Evolutionary conservation across 1,140 invertebrate species (phyloP), one percentile per base, ranked within the genome.

Genomic region (Archivesica marissinica): DNA sequence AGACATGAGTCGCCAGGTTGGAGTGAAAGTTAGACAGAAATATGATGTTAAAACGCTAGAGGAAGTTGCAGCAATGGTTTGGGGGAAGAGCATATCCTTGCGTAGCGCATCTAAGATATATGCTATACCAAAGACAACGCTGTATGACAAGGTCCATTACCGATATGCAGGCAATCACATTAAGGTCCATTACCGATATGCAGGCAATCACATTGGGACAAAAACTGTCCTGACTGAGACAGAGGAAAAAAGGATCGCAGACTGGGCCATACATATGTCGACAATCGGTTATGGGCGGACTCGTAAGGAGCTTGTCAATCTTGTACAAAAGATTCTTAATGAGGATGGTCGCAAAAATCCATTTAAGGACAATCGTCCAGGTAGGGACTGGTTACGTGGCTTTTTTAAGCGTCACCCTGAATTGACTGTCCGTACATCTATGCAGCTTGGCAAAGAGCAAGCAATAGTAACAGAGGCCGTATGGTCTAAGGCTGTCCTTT

Each of bases 1-100:
- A n/a, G n/a, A n/a, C n/a, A 78, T 78, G 75, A 78, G 75, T 78
- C 75, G 75, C 35, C 50, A 59, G 28, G 30, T 78, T 0, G 56
- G 75, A 4, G 23, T 25, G 20, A 56, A 28, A 35, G 54, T 35
- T 17, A 7, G 30, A 7, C 17, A 9, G 17, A 28, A 54, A 20
- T 59, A 78, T 35, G 54, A 54, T 38, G 17, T 25, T 9, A 78
- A n/a, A 9, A 33, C 61, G 4, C 9, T 78, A 23, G 75, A 78
- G 41, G n/a, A 78, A n/a, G 75, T 35, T 17, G 75, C 28, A 17
- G 33, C 7, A 39, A 13, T 78, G 23, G 38, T 78, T 6, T 35
- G 54, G 41, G 25, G 30, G 7, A 78, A 78, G 9, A n/a, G 6
- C 30, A 78, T 59, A n/a, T 30, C 15, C 28, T 11, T 78, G 30